Evolutionary conservation across 53 echinoderm and acorn worm species (phyloP), one percentile per base, ranked within the genome.

Genomic region (Henricia sp.): DNA sequence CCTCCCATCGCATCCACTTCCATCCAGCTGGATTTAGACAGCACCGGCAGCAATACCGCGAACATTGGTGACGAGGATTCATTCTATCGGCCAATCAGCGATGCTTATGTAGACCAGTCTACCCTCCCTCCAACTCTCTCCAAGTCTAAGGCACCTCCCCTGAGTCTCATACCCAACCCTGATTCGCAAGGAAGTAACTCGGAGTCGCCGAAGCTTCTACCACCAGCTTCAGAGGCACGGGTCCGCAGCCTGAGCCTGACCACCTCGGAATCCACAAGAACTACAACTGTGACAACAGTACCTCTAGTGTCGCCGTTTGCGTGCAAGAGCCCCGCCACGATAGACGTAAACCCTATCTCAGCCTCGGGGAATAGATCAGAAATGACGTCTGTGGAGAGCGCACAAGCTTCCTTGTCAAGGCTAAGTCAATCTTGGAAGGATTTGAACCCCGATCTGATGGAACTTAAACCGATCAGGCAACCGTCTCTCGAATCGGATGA

Each of bases 161-260:
- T 91, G 50, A 94, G 93, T 3, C 92, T 96, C 13, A 68, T 96
- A n/a, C 68, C 86, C 44, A 83, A 67, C 48, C 33, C 44, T 12
- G 73, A 68, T 24, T 83, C 84, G 1, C 27, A 71, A 11, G 76
- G 83, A 35, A 30, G 63, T 17, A 77, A 48, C 21, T 67, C 66
- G 17, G 76, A 67, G 25, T 96, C 96, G 0, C 96, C 96, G 1
- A 92, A 85, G 60, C 89, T 96, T 53, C 87, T 96, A 2, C 96
- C 96, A 5, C 96, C 96, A 0, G 85, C 94, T 0, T 87, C 96
- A 6, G 82, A 87, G 37, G 94, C 86, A 52, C 53, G 96, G 33
- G 88, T 96, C 24, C 82, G 92, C 11, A 96, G 94, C 84, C 29
- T 96, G 72, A 94, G 91, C 37, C 74, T 37, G 14, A 73, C 48